Percentiles rank a stretch among this genome's conserved stretches.
Conservation (phyloP, 1,140 invertebrate genomes). For the Orussus abietinus region DNA sequence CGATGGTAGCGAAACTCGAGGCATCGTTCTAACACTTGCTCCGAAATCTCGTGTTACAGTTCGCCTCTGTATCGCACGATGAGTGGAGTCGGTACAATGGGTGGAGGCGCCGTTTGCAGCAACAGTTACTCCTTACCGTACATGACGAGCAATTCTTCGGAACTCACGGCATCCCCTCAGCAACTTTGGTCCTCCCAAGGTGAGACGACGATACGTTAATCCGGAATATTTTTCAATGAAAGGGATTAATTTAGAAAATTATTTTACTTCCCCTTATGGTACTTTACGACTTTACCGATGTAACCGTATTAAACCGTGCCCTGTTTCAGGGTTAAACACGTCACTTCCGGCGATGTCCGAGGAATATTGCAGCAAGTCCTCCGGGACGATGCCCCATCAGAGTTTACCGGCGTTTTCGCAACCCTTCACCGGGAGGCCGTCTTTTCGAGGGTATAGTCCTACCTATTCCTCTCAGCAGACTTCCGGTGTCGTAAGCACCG, state of each 20-base stretch:
- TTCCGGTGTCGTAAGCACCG: background rate
- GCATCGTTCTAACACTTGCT: too few relatives aligned
- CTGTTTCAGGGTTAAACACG: conserved; percentile 19
- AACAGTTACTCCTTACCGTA: conserved; percentile 32
- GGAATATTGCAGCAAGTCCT: conserved; percentile 36
- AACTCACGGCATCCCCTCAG: conserved; percentile 30
- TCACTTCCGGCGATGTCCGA: conserved; percentile 28
- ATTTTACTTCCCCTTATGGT: too few relatives aligned
- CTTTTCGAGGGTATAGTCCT: conserved; percentile 36
- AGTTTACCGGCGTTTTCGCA: conserved; percentile 40
- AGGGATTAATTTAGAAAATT: too few relatives aligned
- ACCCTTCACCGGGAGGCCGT: conserved; percentile 30
- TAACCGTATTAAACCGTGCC: too few relatives aligned
- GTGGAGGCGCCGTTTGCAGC: conserved; percentile 19
- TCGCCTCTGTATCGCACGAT: conserved; percentile 39
- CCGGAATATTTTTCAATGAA: too few relatives aligned
- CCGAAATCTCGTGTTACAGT: conserved; percentile 34
- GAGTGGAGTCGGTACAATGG: conserved; percentile 25
- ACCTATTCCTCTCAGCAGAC: conserved; percentile 32
- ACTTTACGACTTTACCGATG: too few relatives aligned
- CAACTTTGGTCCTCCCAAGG: conserved; percentile 38
- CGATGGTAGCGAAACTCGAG: too few relatives aligned
- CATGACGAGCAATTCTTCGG: conserved; percentile 32
- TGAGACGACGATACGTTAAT: too few relatives aligned
- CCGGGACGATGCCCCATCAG: conserved; percentile 33